Percentiles rank a stretch among this genome's conserved stretches.
Conservation (phyloP, 2,113 vertebrate species). For the Phylloscopus trochilus region DNA sequence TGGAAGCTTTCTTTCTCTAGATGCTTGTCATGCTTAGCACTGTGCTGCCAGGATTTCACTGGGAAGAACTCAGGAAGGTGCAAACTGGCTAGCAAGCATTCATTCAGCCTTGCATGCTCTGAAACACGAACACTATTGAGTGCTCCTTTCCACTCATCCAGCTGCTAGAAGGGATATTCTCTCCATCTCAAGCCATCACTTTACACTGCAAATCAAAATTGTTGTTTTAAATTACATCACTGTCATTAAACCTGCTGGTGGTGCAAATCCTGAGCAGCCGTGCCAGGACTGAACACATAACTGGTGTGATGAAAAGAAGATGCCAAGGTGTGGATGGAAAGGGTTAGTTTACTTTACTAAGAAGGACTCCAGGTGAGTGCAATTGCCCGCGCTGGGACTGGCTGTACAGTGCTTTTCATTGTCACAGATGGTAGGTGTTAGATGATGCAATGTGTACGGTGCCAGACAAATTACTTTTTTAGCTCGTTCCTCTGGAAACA, state of each 20-base stretch:
- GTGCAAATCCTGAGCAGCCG: not conserved
- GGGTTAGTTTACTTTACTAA: constrained; percentile 30
- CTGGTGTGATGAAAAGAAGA: constrained; percentile 43
- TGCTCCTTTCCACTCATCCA: not conserved
- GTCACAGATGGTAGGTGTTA: constrained; percentile 62
- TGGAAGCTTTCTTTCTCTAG: not conserved
- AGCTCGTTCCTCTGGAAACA: constrained; percentile 44
- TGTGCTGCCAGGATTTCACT: accelerated
- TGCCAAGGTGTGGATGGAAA: constrained; percentile 46
- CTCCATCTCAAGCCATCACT: not conserved
- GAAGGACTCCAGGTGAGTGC: constrained; percentile 55
- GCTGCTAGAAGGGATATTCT: not conserved
- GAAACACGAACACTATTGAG: not conserved
- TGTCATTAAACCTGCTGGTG: constrained; percentile 27
- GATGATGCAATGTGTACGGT: constrained; percentile 44
- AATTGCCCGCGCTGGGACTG: constrained; percentile 35
- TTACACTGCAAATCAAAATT: constrained; percentile 12
- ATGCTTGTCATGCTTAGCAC: not conserved
- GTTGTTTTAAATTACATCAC: constrained; percentile 54
- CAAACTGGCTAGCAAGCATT: not conserved
- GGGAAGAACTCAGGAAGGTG: not conserved
- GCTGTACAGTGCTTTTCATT: constrained; percentile 46
- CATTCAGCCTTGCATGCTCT: not conserved
- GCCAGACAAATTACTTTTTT: constrained; percentile 61
- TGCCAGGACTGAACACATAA: constrained; percentile 11